Conservation (phyloP, 2,113 vertebrate species). For the Hydrochoerus hydrochaeris region DNA sequence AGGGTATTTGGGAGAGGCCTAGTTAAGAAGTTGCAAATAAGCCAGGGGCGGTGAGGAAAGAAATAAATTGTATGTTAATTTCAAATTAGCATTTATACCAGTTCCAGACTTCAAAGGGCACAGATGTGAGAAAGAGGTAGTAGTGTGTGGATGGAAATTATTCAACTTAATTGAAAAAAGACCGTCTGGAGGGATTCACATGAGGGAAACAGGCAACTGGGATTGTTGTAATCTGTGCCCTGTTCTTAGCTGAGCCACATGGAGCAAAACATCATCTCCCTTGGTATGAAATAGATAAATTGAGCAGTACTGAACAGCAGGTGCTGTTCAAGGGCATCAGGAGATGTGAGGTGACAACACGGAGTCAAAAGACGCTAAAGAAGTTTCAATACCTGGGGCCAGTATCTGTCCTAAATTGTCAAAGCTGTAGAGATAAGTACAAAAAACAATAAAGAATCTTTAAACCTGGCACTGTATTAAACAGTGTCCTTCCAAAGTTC, state of each 20-base stretch:
- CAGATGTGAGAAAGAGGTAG: slow-evolving; percentile 40
- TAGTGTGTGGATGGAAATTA: slow-evolving; percentile 52
- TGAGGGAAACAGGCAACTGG: background rate
- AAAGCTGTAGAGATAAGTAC: background rate
- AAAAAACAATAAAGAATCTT: background rate
- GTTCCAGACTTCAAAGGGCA: slow-evolving; percentile 70
- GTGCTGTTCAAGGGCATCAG: background rate
- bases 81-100: slow-evolving; percentile 70
- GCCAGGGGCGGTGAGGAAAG: slow-evolving; percentile 31
- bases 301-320: background rate
- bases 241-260: background rate
- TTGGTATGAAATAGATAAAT: background rate
- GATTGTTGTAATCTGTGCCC: background rate
- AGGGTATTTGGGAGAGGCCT: background rate
- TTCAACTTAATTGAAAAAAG: slow-evolving; percentile 67
- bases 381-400: background rate
- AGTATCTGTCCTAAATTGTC: background rate
- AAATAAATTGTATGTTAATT: slow-evolving; percentile 73
- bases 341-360: background rate
- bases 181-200: background rate
- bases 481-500: background rate
- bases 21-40: slow-evolving; percentile 53
- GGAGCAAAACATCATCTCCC: slow-evolving; percentile 6
- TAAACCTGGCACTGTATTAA: background rate
- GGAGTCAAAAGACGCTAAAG: background rate